Base-by-base conservation (phyloP, 2,113 vertebrate species). In the Nesospiza acunhae region DNA sequence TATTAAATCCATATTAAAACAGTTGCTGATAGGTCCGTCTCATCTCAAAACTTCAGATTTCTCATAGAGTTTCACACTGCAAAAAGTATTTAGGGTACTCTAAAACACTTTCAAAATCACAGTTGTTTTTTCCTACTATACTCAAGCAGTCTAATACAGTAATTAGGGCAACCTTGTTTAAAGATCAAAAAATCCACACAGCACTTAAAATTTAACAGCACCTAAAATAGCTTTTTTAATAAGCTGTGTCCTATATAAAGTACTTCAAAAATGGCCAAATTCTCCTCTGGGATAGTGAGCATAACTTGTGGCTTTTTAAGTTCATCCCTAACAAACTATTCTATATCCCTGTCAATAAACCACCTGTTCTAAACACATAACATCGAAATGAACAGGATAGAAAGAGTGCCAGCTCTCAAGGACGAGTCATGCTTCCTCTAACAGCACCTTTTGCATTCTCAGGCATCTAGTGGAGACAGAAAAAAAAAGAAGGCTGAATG, bases 91-190 rank as follows among this genome's bases (percentile, higher is more conserved):
- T 44, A 64, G 16, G 23, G 8, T n/a, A 89, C 30, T 87, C 90
- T 35, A 26, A 70, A 87, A 58, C 26, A 82, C 33, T 67, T 80
- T 6, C 20, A 90, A 82, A 91, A 89, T 44, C 44, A 74, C 9
- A 50, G 31, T 14, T 22, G 17, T 68, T 84, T 55, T 78, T 69
- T 73, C 44, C 56, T 74, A 69, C 13, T 50, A 33, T 21, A 69
- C 42, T 76, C 47, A 83, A 94, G 52, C 37, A 89, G 33, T 52
- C 17, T 55, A 85, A 62, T 13, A 59, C 11, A 47, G 39, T 55
- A 96, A 93, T 68, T 93, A 93, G 67, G 53, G 24, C 72, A 90
- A 87, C 59, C 27, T 63, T 31, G n/a, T 83, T 93, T 88, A 84
- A 90, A 88, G 30, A 60, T 11, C n/a, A 84, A 91, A 73, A 73